phyloP scores from a whole-genome alignment of 2,113 vertebrate species.

The Verasper variegatus region DNA sequence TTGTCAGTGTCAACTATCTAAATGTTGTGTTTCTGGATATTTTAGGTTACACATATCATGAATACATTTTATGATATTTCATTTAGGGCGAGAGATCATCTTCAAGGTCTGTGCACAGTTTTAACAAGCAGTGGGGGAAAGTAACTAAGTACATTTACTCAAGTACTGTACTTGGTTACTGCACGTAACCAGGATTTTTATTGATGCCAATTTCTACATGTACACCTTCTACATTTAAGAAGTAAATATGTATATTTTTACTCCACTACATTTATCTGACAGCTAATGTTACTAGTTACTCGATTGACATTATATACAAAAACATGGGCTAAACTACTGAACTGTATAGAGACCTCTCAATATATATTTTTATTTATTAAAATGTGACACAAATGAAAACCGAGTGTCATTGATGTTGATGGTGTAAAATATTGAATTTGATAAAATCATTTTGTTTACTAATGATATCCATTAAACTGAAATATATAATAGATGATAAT shows the following conservation, averaged over 20 bases:
- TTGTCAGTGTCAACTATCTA: too few relatives aligned
- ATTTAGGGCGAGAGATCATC: too few relatives aligned
- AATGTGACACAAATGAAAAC: slow-evolving; percentile 13
- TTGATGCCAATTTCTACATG: not conserved
- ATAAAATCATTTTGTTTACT: not conserved
- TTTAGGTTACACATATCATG: too few relatives aligned
- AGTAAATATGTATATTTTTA: not conserved
- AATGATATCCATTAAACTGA: not conserved
- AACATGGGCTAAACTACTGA: not conserved
- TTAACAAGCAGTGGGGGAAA: too few relatives aligned
- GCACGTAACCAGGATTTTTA: too few relatives aligned
- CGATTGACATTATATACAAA: not conserved
- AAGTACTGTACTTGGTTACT: too few relatives aligned
- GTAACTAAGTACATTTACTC: too few relatives aligned
- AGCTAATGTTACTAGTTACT: not conserved
- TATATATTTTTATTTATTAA: not conserved
- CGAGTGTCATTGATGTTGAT: not conserved
- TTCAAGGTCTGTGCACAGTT: too few relatives aligned
- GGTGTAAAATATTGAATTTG: not conserved
- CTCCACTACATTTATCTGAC: not conserved
- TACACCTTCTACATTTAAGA: not conserved
- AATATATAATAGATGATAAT: not conserved
- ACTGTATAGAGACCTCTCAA: not conserved
- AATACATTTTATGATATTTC: too few relatives aligned
- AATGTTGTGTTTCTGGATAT: too few relatives aligned